Evolutionary conservation across 2,797 vertebrate species (phyloP).

Genomic region (Crocidura indochinensis): DNA sequence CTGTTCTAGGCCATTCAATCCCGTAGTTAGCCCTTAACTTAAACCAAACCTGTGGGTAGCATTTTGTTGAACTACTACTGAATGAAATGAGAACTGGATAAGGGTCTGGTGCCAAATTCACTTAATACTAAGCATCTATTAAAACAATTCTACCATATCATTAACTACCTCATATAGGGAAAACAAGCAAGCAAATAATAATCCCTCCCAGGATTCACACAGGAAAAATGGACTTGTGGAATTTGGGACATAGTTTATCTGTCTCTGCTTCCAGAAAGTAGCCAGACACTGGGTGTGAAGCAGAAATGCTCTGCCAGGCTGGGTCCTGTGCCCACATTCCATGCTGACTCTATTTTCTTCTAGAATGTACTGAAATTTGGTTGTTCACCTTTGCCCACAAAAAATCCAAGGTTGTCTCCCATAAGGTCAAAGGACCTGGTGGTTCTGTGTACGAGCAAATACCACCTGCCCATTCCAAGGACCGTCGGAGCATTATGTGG

Average conservation of each 20-base stretch:
- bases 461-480: slow-evolving; percentile 39
- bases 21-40: slow-evolving; percentile 46
- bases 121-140: background rate
- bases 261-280: background rate
- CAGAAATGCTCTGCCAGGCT: background rate
- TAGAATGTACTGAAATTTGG: slow-evolving; percentile 8
- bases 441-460: slow-evolving; percentile 21
- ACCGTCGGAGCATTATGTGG: background rate
- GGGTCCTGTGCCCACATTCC: background rate
- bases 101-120: background rate
- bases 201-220: background rate
- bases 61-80: slow-evolving; percentile 6
- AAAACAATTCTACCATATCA: background rate
- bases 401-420: background rate
- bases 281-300: slow-evolving; percentile 12
- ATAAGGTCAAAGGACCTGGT: slow-evolving; percentile 5
- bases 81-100: background rate
- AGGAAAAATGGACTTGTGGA: background rate
- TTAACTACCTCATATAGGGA: background rate
- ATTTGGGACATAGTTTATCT: background rate
- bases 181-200: background rate
- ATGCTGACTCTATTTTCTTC: background rate
- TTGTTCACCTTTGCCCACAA: background rate
- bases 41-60: background rate
- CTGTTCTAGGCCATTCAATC: slow-evolving; percentile 13